phyloP scores from a whole-genome alignment of 2,113 vertebrate genomes.

The Chlorocebus sabaeus region DNA sequence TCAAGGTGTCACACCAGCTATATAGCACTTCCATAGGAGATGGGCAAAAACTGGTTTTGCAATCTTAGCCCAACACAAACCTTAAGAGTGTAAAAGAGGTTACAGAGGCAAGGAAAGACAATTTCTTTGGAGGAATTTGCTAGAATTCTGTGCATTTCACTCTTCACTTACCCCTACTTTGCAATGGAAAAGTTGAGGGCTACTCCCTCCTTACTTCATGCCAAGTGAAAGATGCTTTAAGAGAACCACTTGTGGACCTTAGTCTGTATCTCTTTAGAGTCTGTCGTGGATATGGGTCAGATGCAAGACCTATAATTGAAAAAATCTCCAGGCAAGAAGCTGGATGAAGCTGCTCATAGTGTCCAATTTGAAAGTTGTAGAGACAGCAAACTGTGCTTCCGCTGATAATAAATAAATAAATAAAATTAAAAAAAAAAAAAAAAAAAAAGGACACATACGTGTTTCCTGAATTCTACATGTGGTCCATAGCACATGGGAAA shows the following conservation, averaged over 20 bases:
- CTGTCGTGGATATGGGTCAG: neutral
- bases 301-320: neutral
- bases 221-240: neutral
- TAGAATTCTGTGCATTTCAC: neutral
- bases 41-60: neutral
- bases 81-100: neutral
- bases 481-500: neutral
- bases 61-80: neutral
- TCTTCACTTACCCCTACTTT: neutral
- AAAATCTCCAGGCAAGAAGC: neutral
- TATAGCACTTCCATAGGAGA: neutral
- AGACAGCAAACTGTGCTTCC: neutral
- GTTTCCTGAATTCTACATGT: neutral
- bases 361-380: neutral
- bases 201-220: neutral
- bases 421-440: no score
- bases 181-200: neutral
- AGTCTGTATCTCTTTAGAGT: neutral
- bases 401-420: neutral
- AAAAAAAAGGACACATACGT: neutral
- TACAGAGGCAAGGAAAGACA: neutral
- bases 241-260: neutral
- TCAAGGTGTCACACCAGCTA: neutral
- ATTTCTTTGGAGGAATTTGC: neutral
- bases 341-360: neutral